Percentiles rank a stretch among this genome's conserved stretches.
Evolutionary conservation across 2,888 invertebrate genomes (phyloP).

Genomic region (Acanthosepion lycidas): DNA sequence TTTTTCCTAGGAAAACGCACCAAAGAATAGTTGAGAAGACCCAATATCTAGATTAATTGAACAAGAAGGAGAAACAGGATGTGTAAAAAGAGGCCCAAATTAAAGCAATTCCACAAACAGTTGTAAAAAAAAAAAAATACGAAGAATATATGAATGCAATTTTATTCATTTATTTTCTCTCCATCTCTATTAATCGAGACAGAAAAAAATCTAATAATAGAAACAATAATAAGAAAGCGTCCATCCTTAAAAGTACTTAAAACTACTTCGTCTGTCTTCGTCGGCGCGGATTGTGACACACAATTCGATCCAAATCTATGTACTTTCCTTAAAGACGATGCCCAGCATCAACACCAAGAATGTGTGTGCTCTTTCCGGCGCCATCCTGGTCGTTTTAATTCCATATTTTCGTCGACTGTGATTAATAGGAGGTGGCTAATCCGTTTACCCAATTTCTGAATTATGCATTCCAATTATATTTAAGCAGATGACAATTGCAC

Average conservation of each 20-base stretch:
- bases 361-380: not conserved
- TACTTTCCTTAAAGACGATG: not conserved
- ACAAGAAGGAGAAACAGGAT: no score
- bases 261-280: not conserved
- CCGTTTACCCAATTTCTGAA: not conserved
- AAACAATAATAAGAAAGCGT: not conserved
- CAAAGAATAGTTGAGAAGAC: no score
- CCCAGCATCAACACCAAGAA: not conserved
- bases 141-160: no score
- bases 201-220: no score
- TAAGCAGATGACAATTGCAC: not conserved
- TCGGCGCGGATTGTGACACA: not conserved
- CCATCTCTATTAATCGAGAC: no score
- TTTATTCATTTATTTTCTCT: not conserved
- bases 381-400: not conserved
- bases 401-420: not conserved
- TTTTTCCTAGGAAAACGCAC: no score
- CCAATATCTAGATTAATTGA: no score
- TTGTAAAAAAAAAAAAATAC: no score
- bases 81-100: no score
- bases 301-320: not conserved
- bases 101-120: no score
- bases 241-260: not conserved
- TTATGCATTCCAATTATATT: conserved; percentile 18
- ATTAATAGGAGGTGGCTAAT: not conserved